A percentile compares a stretch with the other conserved stretches of the same genome.
Conservation (phyloP, 2,888 invertebrate species). For the Tipula vernalis region DNA sequence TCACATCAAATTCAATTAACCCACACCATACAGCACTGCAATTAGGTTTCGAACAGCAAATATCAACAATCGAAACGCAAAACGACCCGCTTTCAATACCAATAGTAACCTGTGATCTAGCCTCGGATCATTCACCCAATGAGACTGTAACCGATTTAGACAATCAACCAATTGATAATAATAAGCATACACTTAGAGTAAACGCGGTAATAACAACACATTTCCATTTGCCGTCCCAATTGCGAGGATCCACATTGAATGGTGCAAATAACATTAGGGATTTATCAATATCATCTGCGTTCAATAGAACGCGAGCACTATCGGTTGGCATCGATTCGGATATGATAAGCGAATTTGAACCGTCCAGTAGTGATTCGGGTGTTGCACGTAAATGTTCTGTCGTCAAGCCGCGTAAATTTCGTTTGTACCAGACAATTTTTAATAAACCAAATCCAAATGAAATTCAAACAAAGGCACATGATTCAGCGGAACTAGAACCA, state of each 20-base stretch:
- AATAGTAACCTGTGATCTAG: constrained; percentile 66
- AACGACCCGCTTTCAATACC: constrained; percentile 49
- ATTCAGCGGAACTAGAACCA: constrained; percentile 40
- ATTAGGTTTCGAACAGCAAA: constrained; percentile 43
- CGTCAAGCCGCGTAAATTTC: constrained; percentile 65
- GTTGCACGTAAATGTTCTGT: constrained; percentile 68
- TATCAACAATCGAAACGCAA: constrained; percentile 59
- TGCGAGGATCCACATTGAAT: not conserved
- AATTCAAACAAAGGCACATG: constrained; percentile 26
- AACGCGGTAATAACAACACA: constrained; percentile 40
- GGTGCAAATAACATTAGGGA: constrained; percentile 41
- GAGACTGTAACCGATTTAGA: constrained; percentile 51
- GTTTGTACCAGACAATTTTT: constrained; percentile 64
- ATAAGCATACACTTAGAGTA: constrained; percentile 38
- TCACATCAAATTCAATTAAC: constrained; percentile 32
- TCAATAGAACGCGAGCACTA: constrained; percentile 48
- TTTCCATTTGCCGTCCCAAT: not conserved
- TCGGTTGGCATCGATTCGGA: constrained; percentile 69
- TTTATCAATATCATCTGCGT: constrained; percentile 43
- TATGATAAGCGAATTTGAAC: constrained; percentile 76
- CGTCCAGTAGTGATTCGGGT: constrained; percentile 75
- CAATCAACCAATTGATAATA: constrained; percentile 55
- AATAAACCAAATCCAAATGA: constrained; percentile 36
- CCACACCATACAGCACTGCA: constrained; percentile 24
- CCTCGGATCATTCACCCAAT: constrained; percentile 66